Percentiles rank a stretch among this genome's conserved stretches.
phyloP scores from a whole-genome alignment of 2,113 vertebrate species.

The Ivindomyrus marchei region DNA sequence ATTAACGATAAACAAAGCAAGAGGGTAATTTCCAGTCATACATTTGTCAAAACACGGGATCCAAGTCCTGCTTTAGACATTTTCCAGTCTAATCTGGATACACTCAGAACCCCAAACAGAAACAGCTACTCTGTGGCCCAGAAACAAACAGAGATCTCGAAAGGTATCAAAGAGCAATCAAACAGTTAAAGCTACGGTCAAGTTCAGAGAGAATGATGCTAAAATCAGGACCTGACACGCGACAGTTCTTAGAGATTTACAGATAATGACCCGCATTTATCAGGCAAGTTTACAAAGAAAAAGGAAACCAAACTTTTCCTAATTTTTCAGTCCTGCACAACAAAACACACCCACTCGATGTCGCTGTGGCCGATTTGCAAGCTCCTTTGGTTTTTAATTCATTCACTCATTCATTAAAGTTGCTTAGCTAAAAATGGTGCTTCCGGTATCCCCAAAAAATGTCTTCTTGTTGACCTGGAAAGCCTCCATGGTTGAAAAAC shows the following conservation, averaged over 20 bases:
- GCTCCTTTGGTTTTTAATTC: conserved; percentile 4
- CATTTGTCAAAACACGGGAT: not conserved
- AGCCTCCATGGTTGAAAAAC: not conserved
- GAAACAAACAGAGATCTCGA: not conserved
- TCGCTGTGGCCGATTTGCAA: not conserved
- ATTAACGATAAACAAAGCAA: not conserved
- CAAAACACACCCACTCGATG: not conserved
- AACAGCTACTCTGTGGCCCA: not conserved
- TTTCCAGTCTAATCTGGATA: not conserved
- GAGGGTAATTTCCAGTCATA: not conserved
- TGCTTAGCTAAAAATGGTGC: not conserved
- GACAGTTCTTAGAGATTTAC: not conserved
- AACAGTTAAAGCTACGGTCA: not conserved
- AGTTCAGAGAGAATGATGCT: not conserved
- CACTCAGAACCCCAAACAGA: not conserved
- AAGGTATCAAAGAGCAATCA: not conserved
- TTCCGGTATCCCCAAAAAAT: not conserved
- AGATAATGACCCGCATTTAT: not conserved
- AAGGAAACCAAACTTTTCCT: not conserved
- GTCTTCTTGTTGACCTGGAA: not conserved
- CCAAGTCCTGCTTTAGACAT: not conserved
- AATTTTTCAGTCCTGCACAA: not conserved
- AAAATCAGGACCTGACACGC: not conserved
- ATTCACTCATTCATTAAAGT: not conserved
- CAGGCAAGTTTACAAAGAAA: not conserved